phyloP scores from a whole-genome alignment of 2,888 invertebrate species.

The Serripes groenlandicus region DNA sequence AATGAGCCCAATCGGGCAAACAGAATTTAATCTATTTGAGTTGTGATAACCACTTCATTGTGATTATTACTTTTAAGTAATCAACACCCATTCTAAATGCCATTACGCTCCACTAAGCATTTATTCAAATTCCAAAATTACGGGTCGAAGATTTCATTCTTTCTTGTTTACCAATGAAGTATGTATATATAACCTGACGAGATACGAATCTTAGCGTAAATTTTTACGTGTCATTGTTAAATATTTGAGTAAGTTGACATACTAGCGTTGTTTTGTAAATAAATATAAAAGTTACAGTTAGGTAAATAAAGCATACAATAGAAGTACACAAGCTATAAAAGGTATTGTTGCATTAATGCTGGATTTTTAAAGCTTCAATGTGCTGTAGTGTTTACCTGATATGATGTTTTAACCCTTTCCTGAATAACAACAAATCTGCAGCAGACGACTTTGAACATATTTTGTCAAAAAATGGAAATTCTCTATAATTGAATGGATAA shows the following conservation, averaged over 20 bases:
- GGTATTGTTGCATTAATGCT: neutral
- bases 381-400: too few relatives aligned
- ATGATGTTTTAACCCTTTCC: too few relatives aligned
- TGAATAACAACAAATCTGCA: too few relatives aligned
- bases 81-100: slow-evolving; percentile 12
- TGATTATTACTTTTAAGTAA: too few relatives aligned
- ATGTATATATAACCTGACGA: slow-evolving; percentile 3
- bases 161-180: slow-evolving; percentile 6
- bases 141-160: slow-evolving; percentile 11
- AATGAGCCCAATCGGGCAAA: too few relatives aligned
- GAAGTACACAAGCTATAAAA: neutral
- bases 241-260: neutral
- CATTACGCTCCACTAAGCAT: slow-evolving; percentile 9
- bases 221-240: too few relatives aligned
- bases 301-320: slow-evolving; percentile 13
- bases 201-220: neutral
- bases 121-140: slow-evolving; percentile 1
- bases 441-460: too few relatives aligned
- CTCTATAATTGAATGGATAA: too few relatives aligned
- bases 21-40: too few relatives aligned
- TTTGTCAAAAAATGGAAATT: too few relatives aligned
- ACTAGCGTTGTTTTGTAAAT: slow-evolving; percentile 7
- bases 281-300: too few relatives aligned
- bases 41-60: too few relatives aligned
- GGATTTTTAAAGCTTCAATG: slow-evolving; percentile 7